Base-by-base conservation (phyloP, 2,888 invertebrate genomes). In the Isoperla grammatica region DNA sequence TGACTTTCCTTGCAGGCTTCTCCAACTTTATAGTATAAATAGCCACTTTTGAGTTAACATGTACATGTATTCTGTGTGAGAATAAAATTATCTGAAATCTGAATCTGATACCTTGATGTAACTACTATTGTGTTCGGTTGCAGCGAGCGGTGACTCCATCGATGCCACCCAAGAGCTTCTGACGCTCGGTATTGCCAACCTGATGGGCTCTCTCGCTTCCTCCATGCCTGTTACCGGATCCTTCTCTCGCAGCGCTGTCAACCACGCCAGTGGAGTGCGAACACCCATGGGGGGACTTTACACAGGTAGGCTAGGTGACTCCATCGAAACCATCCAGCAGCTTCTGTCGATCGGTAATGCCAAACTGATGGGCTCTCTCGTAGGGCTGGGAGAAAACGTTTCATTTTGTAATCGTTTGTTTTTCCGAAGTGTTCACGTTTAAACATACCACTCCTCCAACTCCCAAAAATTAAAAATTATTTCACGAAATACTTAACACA, bases 151-250 rank as follows among this genome's bases (percentile, higher is more conserved):
- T 1, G 83, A 85, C 61, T 85, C 86, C 45, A 85, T 95, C 19
- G 90, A 93, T 71, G 90, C 95, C 0, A 94, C 92, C 0, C 92
- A 95, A 71, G 95, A 96, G 74, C 76, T 96, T 42, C 75, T 95
- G 40, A 93, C 95, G 0, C 80, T 95, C 9, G 90, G 91, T 0
- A 72, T 91, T 53, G 86, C 92, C 64, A 95, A 95, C 71, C 81
- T 95, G 45, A 75, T 90, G 42, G 95, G 95, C 0, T 88, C 92
- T 0, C 93, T 95, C 69, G 88, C 91, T 54, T 87, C 86, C 2
- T 90, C 95, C 0, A 93, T 95, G 84, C 95, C 95, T 0, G 88
- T 95, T 12, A 89, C 91, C 2, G 95, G 91, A 4, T 91, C 91
- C 0, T 93, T 93, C 74, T 90, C 91, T 0, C 80, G 92, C 59